Evolutionary conservation across 2,113 vertebrate species (phyloP), one percentile per base, ranked within the genome.

Genomic region (Caranx ignobilis): DNA sequence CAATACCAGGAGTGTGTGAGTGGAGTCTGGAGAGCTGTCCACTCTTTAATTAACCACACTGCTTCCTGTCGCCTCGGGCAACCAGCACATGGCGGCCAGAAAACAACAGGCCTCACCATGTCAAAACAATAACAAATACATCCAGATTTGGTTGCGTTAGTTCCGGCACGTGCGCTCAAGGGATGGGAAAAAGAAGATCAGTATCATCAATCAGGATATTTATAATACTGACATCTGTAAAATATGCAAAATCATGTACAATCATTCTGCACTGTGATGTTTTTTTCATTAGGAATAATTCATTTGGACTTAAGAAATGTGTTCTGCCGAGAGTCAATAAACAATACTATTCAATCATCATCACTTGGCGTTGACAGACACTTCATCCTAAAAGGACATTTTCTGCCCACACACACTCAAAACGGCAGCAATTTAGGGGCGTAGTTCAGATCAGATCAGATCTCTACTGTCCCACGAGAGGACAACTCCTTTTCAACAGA

Each of bases 11-110:
- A 84, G 90, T 75, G 88, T 87, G 80, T 85, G 82, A 90, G 88
- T 88, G 81, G 75, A 82, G 79, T 74, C 71, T 90, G 75, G 86
- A 92, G 91, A 73, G 91, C 81, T 86, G 92, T 92, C 93, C 91
- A 89, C 83, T 91, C 83, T 88, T 91, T 91, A 91, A 94, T 92
- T 91, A 92, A 81, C 83, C 73, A 64, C 74, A 66, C 76, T 8
- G 64, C 79, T 77, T 92, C 82, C 86, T 88, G 84, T 90, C 90
- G 76, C 79, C 66, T 87, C 6, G 55, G 83, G 78, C 82, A 87
- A 83, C 82, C 66, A 43, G 37, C 83, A 73, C 82, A 88, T 60
- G 71, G 52, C 70, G 73, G 56, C 77, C 61, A 86, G 48, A 72
- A 61, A 77, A 76, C 8, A 15, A 60, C 56, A n/a, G 62, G 56